A percentile compares a stretch with the other conserved stretches of the same genome.
Evolutionary conservation across 2,888 invertebrate species (phyloP).

Genomic region (Parasteatoda lunata): DNA sequence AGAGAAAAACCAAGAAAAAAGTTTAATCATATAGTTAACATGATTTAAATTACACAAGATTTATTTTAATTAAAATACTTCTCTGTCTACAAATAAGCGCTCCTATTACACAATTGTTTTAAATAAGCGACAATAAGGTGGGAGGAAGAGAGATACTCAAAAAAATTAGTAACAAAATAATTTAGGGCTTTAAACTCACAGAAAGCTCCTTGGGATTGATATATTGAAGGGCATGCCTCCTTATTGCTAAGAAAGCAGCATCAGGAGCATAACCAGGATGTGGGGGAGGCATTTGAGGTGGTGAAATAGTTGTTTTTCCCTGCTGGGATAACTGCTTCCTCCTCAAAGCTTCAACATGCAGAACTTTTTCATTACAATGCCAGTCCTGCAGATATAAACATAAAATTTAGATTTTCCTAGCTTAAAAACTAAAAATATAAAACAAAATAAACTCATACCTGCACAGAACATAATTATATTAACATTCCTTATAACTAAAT

Average conservation of each 20-base stretch:
- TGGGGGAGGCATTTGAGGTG: conserved; percentile 79
- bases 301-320: conserved; percentile 77
- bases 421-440: background rate
- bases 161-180: too few species aligned
- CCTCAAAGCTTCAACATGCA: conserved; percentile 81
- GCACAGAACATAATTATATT: too few species aligned
- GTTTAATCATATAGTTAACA: too few species aligned
- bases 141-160: too few species aligned
- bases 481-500: too few species aligned
- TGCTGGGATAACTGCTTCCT: conserved; percentile 79
- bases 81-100: too few species aligned
- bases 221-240: conserved; percentile 93
- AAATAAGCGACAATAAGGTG: too few species aligned
- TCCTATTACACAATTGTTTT: too few species aligned
- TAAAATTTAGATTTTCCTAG: conserved; percentile 7
- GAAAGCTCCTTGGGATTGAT: conserved; percentile 91
- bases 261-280: conserved; percentile 94
- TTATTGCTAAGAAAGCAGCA: conserved; percentile 97
- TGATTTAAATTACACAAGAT: too few species aligned
- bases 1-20: too few species aligned
- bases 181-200: conserved; percentile 76
- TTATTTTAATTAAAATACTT: too few species aligned
- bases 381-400: conserved; percentile 81
- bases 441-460: too few species aligned
- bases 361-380: conserved; percentile 87